Evolutionary conservation across 2,888 invertebrate species (phyloP), one percentile per base, ranked within the genome.

Genomic region (Norana najaformis): DNA sequence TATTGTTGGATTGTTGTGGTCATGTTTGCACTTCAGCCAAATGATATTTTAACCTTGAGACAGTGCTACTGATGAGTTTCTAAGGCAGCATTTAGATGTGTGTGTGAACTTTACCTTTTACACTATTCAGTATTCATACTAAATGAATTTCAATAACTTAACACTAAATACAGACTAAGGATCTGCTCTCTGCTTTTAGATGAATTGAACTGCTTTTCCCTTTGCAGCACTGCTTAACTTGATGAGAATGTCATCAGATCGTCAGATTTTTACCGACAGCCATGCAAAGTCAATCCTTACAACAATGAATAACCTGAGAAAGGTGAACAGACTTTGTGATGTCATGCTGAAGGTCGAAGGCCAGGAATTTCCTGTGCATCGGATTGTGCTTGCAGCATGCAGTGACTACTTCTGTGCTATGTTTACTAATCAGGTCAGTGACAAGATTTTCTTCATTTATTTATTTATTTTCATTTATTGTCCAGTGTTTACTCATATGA

Each of bases 321-420:
- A 94, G 91, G 91, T 93, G 35, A 91, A 93, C 91, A 93, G 93
- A 82, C 91, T 95, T 36, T 95, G 95, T 93, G 95, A 95, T 91
- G 94, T 94, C 13, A 92, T 92, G n/a, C 92, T 95, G 41, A 93
- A 92, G 90, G 94, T 94, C n/a, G 93, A 93, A 82, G 93, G 92
- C 20, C 91, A 93, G 89, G 91, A 93, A n/a, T 95, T 94, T 91
- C 93, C 94, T 16, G 95, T 94, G 16, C 95, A 95, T 91, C 92
- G 94, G 34, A 94, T 94, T 90, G 94, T 95, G 0, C 92, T 95
- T 82, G 94, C 95, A 30, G 94, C 94, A 5, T 94, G 94, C 90
- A 94, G 94, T 92, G 94, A 94, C 90, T 95, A 95, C 92, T 95
- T 95, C 92, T 94, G 93, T 93, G 95, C 95, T 82, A 95, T 95